Conservation (phyloP, 30 jellyfish, hydroid and myxozoan genomes). For the Turritopsis dohrnii region DNA sequence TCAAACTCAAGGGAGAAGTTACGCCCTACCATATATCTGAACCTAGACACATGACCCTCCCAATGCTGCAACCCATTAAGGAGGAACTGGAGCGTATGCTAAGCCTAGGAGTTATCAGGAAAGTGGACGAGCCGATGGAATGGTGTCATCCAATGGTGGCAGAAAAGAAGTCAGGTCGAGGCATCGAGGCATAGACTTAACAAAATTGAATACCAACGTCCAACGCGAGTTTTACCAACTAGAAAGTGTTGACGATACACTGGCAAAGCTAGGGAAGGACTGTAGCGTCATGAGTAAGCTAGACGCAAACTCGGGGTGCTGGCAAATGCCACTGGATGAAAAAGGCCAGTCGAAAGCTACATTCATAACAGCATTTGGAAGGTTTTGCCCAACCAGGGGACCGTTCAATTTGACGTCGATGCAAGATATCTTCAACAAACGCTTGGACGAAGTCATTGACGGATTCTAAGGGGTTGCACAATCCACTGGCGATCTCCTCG, state of each 20-base stretch:
- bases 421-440: constrained; percentile 34
- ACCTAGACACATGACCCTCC: constrained; percentile 22
- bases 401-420: constrained; percentile 42
- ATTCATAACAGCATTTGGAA: constrained; percentile 53
- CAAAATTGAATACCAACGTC: constrained; percentile 11
- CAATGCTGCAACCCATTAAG: constrained; percentile 24
- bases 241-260: constrained; percentile 24
- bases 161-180: constrained; percentile 16
- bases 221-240: constrained; percentile 30
- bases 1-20: neutral
- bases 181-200: constrained; percentile 33
- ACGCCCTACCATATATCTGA: constrained; percentile 28
- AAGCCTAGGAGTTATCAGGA: constrained; percentile 25
- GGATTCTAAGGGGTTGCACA: constrained; percentile 21
- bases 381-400: constrained; percentile 39
- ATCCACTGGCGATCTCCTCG: constrained; percentile 26
- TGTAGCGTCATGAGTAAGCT: constrained; percentile 36
- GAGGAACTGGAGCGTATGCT: constrained; percentile 39
- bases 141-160: constrained; percentile 48
- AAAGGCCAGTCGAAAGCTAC: constrained; percentile 43
- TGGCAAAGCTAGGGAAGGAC: constrained; percentile 27
- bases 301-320: constrained; percentile 63
- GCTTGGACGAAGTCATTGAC: constrained; percentile 11
- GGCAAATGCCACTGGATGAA: constrained; percentile 47
- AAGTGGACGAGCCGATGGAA: constrained; percentile 15